A percentile compares a stretch with the other conserved stretches of the same genome.
Conservation (phyloP, 2,113 vertebrate genomes). For the Psittacula cyanocephala region DNA sequence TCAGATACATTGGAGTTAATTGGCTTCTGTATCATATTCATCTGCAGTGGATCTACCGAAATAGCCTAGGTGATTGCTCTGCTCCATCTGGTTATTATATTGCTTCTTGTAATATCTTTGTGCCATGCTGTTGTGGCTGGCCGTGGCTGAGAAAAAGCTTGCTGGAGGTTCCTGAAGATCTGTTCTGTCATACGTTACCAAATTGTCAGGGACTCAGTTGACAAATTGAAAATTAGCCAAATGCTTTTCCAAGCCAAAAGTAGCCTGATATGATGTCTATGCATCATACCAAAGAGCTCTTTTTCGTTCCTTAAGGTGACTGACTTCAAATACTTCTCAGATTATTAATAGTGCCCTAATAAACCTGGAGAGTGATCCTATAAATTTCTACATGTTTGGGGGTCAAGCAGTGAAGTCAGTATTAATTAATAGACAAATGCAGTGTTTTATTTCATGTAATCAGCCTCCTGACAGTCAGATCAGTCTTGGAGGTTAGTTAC, state of each 20-base stretch:
- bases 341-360: constrained; percentile 63
- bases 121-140: neutral
- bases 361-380: constrained; percentile 49
- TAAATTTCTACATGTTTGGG: constrained; percentile 36
- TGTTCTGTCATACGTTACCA: neutral
- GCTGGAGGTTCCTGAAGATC: constrained; percentile 4
- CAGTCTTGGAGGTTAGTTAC: constrained; percentile 44
- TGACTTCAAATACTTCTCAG: constrained; percentile 43
- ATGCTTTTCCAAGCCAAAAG: constrained; percentile 50
- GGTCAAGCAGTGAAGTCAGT: constrained; percentile 57
- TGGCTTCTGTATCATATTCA: neutral
- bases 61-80: constrained; percentile 20
- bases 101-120: neutral
- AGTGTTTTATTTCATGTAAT: constrained; percentile 63
- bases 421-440: constrained; percentile 68
- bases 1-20: constrained; percentile 6
- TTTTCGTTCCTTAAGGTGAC: constrained; percentile 39
- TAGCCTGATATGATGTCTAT: constrained; percentile 29
- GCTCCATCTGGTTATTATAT: constrained; percentile 30
- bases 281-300: constrained; percentile 28
- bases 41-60: constrained; percentile 19
- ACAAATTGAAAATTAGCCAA: constrained; percentile 59
- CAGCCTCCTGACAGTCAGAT: constrained; percentile 52
- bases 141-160: neutral
- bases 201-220: constrained; percentile 33